Evolutionary conservation across 2,888 invertebrate genomes (phyloP).

Genomic region (Ophraella communa): DNA sequence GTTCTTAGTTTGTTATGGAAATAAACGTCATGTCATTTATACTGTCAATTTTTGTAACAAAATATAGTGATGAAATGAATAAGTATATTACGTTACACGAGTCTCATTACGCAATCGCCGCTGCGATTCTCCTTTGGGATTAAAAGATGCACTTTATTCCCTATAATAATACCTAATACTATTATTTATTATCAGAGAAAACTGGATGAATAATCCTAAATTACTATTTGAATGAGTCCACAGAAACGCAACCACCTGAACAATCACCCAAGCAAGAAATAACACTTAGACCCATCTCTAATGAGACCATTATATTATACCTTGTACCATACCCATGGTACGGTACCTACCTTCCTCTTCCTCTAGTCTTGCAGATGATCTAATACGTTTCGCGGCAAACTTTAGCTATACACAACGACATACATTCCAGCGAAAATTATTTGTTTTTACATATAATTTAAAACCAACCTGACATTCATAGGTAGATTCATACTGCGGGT

Average conservation of each 20-base stretch:
- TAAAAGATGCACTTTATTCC: too few relatives aligned
- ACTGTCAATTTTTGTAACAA: too few relatives aligned
- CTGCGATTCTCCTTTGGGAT: too few relatives aligned
- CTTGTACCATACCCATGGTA: slow-evolving; percentile 43
- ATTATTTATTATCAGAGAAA: neutral
- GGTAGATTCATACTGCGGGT: slow-evolving; percentile 15
- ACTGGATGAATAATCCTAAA: neutral
- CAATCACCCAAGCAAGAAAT: slow-evolving; percentile 13
- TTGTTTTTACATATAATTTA: slow-evolving; percentile 31
- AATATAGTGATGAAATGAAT: too few relatives aligned
- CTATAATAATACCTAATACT: too few relatives aligned
- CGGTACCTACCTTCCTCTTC: slow-evolving; percentile 43
- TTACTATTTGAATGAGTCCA: slow-evolving; percentile 3
- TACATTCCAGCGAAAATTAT: slow-evolving; percentile 37
- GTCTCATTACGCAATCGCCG: too few relatives aligned
- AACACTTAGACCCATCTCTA: slow-evolving; percentile 16
- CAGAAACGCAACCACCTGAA: slow-evolving; percentile 8
- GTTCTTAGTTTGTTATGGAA: too few relatives aligned
- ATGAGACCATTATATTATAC: slow-evolving; percentile 23
- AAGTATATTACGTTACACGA: too few relatives aligned
- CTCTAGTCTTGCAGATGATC: slow-evolving; percentile 46
- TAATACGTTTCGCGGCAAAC: slow-evolving; percentile 47
- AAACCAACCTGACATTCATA: slow-evolving; percentile 23
- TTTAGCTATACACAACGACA: slow-evolving; percentile 37
- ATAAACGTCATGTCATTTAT: too few relatives aligned